phyloP scores from a whole-genome alignment of 2,888 invertebrate species.

The Antheraea assamensis region DNA sequence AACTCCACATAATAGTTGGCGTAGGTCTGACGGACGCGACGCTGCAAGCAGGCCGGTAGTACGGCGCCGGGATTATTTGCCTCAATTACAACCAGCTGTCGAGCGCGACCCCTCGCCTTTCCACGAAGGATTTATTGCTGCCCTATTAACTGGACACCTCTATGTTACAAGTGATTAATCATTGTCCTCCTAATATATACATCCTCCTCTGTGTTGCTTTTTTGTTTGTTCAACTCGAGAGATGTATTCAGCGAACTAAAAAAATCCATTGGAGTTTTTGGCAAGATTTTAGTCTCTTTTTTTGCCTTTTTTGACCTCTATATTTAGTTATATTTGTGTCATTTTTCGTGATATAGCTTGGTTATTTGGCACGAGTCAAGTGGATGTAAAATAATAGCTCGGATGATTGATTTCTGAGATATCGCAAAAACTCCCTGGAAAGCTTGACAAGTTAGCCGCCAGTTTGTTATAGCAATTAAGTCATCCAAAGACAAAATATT shows the following conservation, averaged over 20 bases:
- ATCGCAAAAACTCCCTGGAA: no score
- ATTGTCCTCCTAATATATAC: neutral
- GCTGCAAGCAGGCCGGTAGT: slow-evolving; percentile 3
- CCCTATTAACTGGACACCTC: slow-evolving; percentile 15
- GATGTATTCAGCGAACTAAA: neutral
- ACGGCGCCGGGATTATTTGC: slow-evolving; percentile 20
- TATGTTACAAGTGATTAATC: neutral
- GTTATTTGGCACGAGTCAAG: no score
- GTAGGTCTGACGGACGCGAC: slow-evolving; percentile 1
- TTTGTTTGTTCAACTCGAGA: neutral
- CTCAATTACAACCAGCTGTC: slow-evolving; percentile 20
- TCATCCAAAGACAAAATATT: no score
- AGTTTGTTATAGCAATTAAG: no score
- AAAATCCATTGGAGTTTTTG: neutral
- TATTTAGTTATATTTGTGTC: no score
- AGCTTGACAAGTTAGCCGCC: no score
- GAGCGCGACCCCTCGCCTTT: slow-evolving; percentile 5
- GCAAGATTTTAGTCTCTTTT: no score
- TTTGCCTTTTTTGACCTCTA: no score
- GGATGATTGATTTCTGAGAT: no score
- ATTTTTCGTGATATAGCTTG: no score
- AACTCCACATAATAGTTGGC: neutral
- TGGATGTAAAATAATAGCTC: no score
- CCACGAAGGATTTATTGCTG: slow-evolving; percentile 12
- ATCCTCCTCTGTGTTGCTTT: neutral